These are phyloP conservation scores for Calliphora vomitoria DNA, from an alignment of 2,888 invertebrate species.

Conservation along the genomic window DNA sequence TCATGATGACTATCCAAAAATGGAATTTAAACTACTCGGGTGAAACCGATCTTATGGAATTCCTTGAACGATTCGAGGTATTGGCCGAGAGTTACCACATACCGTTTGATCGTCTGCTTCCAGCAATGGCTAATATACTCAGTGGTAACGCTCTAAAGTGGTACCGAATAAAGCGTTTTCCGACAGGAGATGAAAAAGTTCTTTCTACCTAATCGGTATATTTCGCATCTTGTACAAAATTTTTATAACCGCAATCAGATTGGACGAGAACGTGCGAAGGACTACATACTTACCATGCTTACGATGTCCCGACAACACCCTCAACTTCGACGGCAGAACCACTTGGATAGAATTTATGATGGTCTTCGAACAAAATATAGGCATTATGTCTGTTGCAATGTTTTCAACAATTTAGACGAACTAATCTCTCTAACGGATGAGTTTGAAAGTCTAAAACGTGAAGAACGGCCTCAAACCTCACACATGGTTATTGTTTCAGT, in stretches of 20 bases:
- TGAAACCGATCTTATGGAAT: no score
- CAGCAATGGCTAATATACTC: no score
- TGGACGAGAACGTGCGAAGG: not conserved
- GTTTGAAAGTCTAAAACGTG: not conserved
- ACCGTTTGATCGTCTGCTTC: no score
- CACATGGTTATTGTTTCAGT: not conserved
- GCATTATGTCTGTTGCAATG: not conserved
- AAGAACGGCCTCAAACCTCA: not conserved
- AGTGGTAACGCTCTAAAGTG: not conserved
- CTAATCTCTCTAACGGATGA: not conserved
- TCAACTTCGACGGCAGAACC: not conserved
- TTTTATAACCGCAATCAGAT: not conserved
- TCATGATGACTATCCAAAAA: no score
- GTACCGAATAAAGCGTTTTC: not conserved
- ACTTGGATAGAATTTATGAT: slow-evolving; percentile 3
- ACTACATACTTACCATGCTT: not conserved
- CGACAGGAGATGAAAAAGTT: not conserved
- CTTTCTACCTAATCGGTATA: not conserved
- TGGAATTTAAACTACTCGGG: no score
- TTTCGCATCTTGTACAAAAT: not conserved
- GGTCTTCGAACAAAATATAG: not conserved
- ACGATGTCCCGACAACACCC: not conserved
- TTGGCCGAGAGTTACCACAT: no score
- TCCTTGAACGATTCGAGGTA: no score
- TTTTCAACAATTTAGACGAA: not conserved